A percentile compares a stretch with the other conserved stretches of the same genome.
These are phyloP conservation scores for Mimachlamys varia DNA, from an alignment of 2,888 invertebrate genomes.

Conservation along the genomic window DNA sequence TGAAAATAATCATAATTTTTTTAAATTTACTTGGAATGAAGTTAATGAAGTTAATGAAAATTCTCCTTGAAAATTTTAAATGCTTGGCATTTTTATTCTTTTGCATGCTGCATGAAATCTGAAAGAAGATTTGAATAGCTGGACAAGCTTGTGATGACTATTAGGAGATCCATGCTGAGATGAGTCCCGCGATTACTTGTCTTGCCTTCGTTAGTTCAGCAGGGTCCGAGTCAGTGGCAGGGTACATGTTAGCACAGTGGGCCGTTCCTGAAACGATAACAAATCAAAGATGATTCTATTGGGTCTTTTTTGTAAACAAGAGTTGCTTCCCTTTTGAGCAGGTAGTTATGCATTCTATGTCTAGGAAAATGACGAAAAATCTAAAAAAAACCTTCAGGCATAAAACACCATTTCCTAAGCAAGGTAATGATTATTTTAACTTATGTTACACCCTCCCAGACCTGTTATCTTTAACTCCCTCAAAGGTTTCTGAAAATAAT, in stretches of 20 bases:
- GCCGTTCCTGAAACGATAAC: slow-evolving; percentile 87
- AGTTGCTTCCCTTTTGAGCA: no score
- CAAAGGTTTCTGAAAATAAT: no score
- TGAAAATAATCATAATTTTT: no score
- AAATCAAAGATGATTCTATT: background rate
- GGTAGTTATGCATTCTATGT: no score
- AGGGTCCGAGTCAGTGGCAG: slow-evolving; percentile 86
- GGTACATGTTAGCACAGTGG: slow-evolving; percentile 96
- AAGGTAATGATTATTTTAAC: no score
- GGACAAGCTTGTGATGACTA: background rate
- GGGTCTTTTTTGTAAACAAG: no score
- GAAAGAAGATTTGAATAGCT: background rate
- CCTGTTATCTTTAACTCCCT: no score
- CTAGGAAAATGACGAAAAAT: no score
- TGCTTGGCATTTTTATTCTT: background rate
- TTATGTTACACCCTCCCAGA: no score
- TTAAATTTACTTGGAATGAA: background rate
- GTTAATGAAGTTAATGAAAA: background rate
- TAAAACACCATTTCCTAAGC: no score
- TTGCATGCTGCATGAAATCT: background rate
- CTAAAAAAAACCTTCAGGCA: no score
- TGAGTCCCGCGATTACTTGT: slow-evolving; percentile 82
- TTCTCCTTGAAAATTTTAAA: background rate
- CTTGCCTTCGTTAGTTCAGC: slow-evolving; percentile 88
- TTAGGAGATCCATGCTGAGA: slow-evolving; percentile 83